Conservation (phyloP, 53 echinoderm and acorn worm genomes). For the Actinopyga echinites region DNA sequence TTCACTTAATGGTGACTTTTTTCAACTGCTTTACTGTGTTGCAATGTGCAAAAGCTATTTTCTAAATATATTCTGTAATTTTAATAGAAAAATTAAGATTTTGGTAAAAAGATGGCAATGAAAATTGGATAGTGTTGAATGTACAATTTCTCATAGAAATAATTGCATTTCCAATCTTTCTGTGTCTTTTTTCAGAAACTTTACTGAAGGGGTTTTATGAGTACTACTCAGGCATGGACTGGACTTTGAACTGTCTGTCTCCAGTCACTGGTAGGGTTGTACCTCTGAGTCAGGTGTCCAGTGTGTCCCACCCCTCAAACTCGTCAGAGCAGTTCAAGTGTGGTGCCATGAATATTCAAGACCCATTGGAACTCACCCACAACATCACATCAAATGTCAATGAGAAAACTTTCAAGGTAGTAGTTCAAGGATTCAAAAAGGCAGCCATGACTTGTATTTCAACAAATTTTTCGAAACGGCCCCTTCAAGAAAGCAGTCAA, state of each 20-base stretch:
- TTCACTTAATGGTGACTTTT: no score
- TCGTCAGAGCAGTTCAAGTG: constrained; percentile 57
- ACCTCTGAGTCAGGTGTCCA: constrained; percentile 48
- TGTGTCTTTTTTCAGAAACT: constrained; percentile 44
- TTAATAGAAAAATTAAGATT: no score
- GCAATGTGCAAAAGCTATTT: no score
- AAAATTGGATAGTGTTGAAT: no score
- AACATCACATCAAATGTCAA: constrained; percentile 88
- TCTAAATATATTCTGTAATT: no score
- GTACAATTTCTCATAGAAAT: no score
- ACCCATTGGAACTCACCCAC: constrained; percentile 87
- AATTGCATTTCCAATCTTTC: no score
- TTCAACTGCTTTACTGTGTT: no score
- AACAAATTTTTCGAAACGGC: constrained; percentile 48
- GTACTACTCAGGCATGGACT: constrained; percentile 79
- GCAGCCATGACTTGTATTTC: constrained; percentile 62
- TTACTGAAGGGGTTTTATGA: constrained; percentile 80
- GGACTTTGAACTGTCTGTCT: constrained; percentile 69
- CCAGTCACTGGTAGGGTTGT: constrained; percentile 60
- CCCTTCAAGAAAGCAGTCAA: background rate
- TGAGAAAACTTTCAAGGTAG: constrained; percentile 58
- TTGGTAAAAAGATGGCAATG: no score
- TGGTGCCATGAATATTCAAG: constrained; percentile 79
- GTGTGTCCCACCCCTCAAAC: background rate
- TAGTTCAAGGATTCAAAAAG: background rate